Evolutionary conservation across 2,888 invertebrate genomes (phyloP), one percentile per base, ranked within the genome.

Genomic region (Pristionchus exspectatus): DNA sequence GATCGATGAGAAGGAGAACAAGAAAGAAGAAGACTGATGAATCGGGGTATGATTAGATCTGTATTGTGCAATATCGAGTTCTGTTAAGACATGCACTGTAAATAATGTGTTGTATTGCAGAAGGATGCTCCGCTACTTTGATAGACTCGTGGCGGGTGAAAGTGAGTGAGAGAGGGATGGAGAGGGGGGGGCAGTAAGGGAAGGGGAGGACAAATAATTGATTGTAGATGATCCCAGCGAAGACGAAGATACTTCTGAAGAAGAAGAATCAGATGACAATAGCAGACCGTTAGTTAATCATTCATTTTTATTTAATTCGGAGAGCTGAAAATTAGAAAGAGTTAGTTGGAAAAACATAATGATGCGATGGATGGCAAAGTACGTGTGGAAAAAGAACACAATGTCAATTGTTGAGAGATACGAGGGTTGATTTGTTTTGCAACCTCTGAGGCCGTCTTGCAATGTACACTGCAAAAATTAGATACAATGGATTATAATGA

Each of bases 91-190:
- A 27, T 69, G 14, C 50, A 81, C 12, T 10, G 74, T 30, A n/a
- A 21, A n/a, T 3, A n/a, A 56, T 27, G 21, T 30, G 9, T 12
- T 56, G 56, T 12, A 84, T 84, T 84, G 10, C 18, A 84, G 84
- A 30, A 54, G 59, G 44, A 84, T 84, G 84, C 84, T 84, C 16
- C 84, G 54, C 18, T 59, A 84, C 33, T 84, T 84, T 27, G 84
- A 84, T 56, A 27, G 10, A 30, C 16, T 84, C 33, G 27, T 81
- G 24, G 44, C 30, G 14, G 33, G 27, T 33, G 72, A 72, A 33
- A 12, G 72, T 72, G 12, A 72, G 72, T 72, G 9, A 27, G 66
- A 14, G 27, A 66, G 12, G 27, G 18, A 59, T 2, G n/a, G 4
- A 24, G 66, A n/a, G 69, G 12, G 69, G 69, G 27, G 21, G 72